Conservation (phyloP, 2,888 invertebrate genomes). For the Tuta absoluta region DNA sequence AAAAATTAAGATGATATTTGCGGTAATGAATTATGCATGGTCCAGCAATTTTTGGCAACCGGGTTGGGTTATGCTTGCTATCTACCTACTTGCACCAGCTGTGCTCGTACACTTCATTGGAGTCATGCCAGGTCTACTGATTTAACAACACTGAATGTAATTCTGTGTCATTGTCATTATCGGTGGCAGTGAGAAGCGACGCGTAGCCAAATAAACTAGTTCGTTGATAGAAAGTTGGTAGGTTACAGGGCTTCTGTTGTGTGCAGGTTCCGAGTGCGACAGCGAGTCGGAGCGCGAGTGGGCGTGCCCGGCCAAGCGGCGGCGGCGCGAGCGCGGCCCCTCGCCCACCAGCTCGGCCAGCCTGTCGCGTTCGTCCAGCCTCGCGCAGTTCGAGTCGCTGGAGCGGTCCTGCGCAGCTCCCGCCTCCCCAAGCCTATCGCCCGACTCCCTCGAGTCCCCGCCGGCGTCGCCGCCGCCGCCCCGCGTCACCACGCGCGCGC, state of each 20-base stretch:
- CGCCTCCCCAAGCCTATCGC: constrained; percentile 70
- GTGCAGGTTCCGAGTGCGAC: constrained; percentile 78
- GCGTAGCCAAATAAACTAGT: constrained; percentile 22
- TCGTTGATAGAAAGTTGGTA: constrained; percentile 20
- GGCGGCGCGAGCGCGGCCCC: constrained; percentile 82
- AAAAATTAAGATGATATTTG: neutral
- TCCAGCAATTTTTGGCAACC: constrained; percentile 35
- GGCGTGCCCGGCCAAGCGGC: constrained; percentile 87
- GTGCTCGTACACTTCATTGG: constrained; percentile 48
- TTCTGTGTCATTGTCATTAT: constrained; percentile 75
- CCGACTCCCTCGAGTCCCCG: constrained; percentile 75
- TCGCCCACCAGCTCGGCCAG: constrained; percentile 78
- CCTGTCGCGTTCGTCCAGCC: constrained; percentile 88
- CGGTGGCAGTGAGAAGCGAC: constrained; percentile 53
- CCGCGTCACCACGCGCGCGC: constrained; percentile 65
- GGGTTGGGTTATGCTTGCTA: neutral
- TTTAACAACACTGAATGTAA: constrained; percentile 50
- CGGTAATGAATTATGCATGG: constrained; percentile 33
- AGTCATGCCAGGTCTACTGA: constrained; percentile 54
- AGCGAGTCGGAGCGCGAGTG: constrained; percentile 88
- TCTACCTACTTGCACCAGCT: constrained; percentile 34
- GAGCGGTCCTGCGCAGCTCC: constrained; percentile 82
- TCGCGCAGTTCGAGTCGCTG: constrained; percentile 92
- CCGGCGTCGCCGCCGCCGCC: constrained; percentile 66
- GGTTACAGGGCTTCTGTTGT: constrained; percentile 30